These are phyloP conservation scores for Hydraecia micacea DNA, from an alignment of 2,888 invertebrate genomes.

Conservation along the genomic window DNA sequence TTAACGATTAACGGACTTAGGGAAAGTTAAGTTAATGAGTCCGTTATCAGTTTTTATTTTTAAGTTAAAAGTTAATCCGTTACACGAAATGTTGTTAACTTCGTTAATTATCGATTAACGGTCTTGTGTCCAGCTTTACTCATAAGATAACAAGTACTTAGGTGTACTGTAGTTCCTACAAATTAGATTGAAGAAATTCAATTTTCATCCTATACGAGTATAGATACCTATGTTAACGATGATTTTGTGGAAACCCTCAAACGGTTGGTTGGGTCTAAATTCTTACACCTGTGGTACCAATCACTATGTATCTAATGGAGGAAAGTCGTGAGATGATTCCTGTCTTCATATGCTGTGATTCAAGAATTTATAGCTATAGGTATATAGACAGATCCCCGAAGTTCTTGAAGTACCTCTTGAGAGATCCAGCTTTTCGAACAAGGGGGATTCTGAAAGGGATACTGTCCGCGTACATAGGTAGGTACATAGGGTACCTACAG, in stretches of 20 bases:
- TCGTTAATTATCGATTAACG: not conserved
- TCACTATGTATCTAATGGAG: not conserved
- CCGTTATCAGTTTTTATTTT: no score
- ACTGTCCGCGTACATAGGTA: not conserved
- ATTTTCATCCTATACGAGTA: not conserved
- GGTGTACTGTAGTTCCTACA: not conserved
- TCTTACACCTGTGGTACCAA: not conserved
- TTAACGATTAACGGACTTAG: no score
- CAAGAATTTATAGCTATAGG: not conserved
- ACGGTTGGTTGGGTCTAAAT: not conserved
- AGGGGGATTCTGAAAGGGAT: not conserved
- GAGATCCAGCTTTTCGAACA: not conserved
- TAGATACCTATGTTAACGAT: not conserved
- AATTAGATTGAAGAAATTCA: not conserved
- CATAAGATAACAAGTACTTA: not conserved
- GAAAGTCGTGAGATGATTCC: not conserved
- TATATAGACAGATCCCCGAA: not conserved
- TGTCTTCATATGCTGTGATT: not conserved
- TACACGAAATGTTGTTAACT: no score
- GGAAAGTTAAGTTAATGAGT: not conserved
- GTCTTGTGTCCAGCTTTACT: not conserved
- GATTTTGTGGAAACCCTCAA: not conserved
- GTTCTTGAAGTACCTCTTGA: not conserved
- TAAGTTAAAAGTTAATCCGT: no score
- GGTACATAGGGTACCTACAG: not conserved